Base-by-base conservation (phyloP, 2,113 vertebrate genomes). In the Trematomus loennbergii region DNA sequence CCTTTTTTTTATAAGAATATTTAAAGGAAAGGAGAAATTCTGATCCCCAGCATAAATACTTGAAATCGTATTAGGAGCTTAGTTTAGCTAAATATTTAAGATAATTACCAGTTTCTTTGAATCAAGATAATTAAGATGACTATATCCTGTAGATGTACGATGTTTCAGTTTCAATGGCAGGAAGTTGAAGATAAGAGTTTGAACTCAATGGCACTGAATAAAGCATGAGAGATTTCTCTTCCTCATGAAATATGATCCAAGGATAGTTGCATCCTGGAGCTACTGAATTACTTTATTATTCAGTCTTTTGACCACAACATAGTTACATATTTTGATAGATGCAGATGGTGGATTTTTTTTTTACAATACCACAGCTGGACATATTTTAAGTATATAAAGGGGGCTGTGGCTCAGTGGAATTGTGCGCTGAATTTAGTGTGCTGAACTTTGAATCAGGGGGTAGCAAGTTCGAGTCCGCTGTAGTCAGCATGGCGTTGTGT, bases 171-270 rank as follows among this genome's bases (percentile, higher is more conserved):
- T 60, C 11, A 59, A 9, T 36, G 16, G 12, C n/a, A 43, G 36
- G 16, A 29, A 20, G 2, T 29, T 18, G 7, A 45, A 18, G 20
- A 45, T 13, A 18, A 40, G 20, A 17, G 4, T 63, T 72, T 18
- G 2, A 20, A 46, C 12, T 67, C 46, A 54, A 74, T 55, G 3
- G 18, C 48, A 11, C 69, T 59, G 45, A 59, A 72, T 71, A 48
- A 77, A 76, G 61, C 73, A 68, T 49, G 63, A 68, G 71, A n/a
- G 49, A 69, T 63, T 57, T 40, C 60, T 72, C 66, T n/a, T 63
- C 43, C 20, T 67, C 36, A 11, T 68, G 63, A 80, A 77, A 77
- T 70, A 7, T 70, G 58, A 87, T 36, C 80, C 2, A 10, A 58
- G 45, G 45, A 64, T 59, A 36, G 45, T 29, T 17, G 18, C 65